Percentiles rank a stretch among this genome's conserved stretches.
Conservation (phyloP, 2,888 invertebrate species). For the Neuroscelio doddi region DNA sequence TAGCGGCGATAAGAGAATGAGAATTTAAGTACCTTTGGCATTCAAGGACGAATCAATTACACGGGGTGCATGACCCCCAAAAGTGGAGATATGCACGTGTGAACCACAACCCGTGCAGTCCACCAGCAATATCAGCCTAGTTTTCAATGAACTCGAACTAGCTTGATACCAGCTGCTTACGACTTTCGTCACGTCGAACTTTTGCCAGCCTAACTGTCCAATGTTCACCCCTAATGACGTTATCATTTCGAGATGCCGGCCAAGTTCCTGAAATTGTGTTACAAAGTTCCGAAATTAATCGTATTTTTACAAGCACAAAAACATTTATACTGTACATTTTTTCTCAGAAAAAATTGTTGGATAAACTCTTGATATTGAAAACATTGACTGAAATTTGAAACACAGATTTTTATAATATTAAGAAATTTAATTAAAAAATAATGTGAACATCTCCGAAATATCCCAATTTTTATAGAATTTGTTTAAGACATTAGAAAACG, state of each 20-base stretch:
- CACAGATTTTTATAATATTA: no score
- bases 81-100: conserved; percentile 78
- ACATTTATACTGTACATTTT: neutral
- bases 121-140: conserved; percentile 84
- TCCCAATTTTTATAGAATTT: no score
- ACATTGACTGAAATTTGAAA: no score
- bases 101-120: conserved; percentile 89
- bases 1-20: no score
- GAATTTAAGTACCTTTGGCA: conserved; percentile 61
- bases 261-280: conserved; percentile 61
- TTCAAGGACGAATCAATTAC: conserved; percentile 68
- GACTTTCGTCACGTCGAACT: conserved; percentile 86
- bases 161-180: conserved; percentile 82
- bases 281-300: neutral
- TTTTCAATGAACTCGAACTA: conserved; percentile 65
- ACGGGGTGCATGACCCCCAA: conserved; percentile 66
- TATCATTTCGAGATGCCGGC: conserved; percentile 67
- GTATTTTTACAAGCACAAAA: conserved; percentile 1
- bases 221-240: conserved; percentile 74
- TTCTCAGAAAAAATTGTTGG: neutral
- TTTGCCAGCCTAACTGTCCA: conserved; percentile 86
- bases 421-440: no score
- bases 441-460: no score
- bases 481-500: no score
- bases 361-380: no score